Conservation (phyloP, 2,797 vertebrate genomes). For the Microctenopoma steveboyesi region DNA sequence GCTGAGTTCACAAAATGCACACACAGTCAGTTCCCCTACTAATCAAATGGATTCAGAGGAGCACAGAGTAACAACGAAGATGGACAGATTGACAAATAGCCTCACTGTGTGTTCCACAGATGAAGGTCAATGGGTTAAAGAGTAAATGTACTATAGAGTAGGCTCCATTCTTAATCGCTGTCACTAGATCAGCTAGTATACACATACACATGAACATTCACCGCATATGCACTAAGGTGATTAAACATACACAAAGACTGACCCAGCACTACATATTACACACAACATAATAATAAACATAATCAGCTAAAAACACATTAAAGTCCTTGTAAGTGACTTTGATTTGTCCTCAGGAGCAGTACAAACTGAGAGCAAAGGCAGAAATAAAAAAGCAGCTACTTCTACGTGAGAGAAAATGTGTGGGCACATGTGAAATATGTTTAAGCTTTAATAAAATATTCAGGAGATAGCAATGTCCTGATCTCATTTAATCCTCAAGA, state of each 20-base stretch:
- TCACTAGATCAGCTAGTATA: constrained; percentile 36
- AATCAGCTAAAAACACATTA: constrained; percentile 23
- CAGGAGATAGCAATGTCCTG: constrained; percentile 17
- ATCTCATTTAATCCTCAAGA: constrained; percentile 34
- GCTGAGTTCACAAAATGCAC: constrained; percentile 53
- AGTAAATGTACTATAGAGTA: neutral
- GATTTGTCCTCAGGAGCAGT: constrained; percentile 7
- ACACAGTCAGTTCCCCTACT: constrained; percentile 10
- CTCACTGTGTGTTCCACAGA: constrained; percentile 21
- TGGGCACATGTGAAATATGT: constrained; percentile 9
- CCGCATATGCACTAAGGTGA: constrained; percentile 16
- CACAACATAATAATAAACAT: constrained; percentile 3
- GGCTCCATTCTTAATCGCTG: constrained; percentile 32
- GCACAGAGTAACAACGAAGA: constrained; percentile 3
- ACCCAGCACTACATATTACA: neutral
- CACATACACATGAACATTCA: constrained; percentile 16
- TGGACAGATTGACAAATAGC: constrained; percentile 28
- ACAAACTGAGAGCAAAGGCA: neutral
- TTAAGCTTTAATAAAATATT: constrained; percentile 42
- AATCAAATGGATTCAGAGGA: constrained; percentile 19
- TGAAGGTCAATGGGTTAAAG: constrained; percentile 41
- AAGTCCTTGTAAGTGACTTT: constrained; percentile 26
- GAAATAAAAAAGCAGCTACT: neutral
- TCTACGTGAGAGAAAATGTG: constrained; percentile 6
- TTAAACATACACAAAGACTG: constrained; percentile 17